Evolutionary conservation across 2,113 vertebrate genomes (phyloP).

Genomic region (Glaucidium brasilianum): DNA sequence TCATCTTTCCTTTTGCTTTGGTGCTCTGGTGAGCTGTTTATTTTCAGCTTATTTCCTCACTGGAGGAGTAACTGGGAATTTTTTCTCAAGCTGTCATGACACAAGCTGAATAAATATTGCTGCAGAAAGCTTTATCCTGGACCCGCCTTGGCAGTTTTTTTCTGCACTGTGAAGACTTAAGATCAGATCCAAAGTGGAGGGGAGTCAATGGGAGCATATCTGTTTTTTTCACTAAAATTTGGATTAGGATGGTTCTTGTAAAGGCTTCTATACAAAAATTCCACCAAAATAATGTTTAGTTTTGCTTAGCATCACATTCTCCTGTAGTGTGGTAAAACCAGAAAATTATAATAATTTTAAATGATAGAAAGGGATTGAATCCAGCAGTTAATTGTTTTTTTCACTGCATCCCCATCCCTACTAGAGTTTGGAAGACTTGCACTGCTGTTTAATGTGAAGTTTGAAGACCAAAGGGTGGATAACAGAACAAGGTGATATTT

Average conservation of each 20-base stretch:
- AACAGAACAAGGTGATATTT: not conserved
- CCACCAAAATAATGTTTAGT: not conserved
- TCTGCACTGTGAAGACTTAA: too few relatives aligned
- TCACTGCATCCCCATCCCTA: not conserved
- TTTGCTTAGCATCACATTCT: not conserved
- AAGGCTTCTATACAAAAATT: not conserved
- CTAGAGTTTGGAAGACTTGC: not conserved
- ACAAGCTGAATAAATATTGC: conserved; percentile 52
- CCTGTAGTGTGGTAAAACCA: not conserved
- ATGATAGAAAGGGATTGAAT: not conserved
- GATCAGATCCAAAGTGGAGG: not conserved
- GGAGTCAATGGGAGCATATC: not conserved
- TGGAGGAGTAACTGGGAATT: not conserved
- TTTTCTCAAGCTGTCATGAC: conserved; percentile 28
- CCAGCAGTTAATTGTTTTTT: not conserved
- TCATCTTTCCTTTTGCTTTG: not conserved
- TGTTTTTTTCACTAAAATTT: not conserved
- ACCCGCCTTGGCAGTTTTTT: not conserved
- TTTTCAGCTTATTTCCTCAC: not conserved
- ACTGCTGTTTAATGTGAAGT: not conserved
- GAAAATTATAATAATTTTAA: not conserved
- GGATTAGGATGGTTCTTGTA: not conserved
- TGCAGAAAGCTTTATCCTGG: not conserved
- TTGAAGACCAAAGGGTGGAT: not conserved
- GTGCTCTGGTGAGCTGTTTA: not conserved